Percentiles rank a stretch among this genome's conserved stretches.
These are phyloP conservation scores for Peromyscus polionotus DNA, from an alignment of 2,113 vertebrate genomes.

Conservation along the genomic window DNA sequence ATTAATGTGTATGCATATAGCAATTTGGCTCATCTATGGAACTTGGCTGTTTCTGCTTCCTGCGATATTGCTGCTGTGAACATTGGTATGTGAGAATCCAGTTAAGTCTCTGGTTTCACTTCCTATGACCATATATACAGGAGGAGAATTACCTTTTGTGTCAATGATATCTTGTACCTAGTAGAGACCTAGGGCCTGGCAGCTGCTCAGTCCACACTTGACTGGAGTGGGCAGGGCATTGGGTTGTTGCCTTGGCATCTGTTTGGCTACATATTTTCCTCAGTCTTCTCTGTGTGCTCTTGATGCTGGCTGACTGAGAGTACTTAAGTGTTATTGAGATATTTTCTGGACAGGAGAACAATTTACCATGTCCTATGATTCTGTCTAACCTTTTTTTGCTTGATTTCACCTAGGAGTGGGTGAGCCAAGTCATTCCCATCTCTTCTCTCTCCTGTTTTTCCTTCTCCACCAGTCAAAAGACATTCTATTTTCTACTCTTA, in stretches of 20 bases:
- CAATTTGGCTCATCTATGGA: not conserved
- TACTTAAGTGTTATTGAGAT: not conserved
- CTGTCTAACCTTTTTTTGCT: not conserved
- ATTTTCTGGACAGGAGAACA: not conserved
- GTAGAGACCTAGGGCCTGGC: not conserved
- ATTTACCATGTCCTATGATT: not conserved
- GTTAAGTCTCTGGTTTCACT: not conserved
- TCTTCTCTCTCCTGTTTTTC: not conserved
- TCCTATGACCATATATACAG: not conserved
- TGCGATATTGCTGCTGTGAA: not conserved
- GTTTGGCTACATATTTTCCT: not conserved
- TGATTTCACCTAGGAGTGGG: not conserved
- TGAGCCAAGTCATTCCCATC: not conserved
- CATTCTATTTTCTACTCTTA: not conserved
- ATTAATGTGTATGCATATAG: not conserved
- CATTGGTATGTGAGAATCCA: not conserved
- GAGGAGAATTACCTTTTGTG: not conserved
- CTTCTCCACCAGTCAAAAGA: not conserved
- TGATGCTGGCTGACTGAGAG: not conserved
- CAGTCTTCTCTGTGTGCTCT: not conserved
- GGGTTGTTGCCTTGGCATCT: not conserved
- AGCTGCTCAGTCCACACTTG: not conserved
- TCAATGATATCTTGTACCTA: not conserved
- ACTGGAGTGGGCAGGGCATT: not conserved
- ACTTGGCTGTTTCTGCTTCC: not conserved